A percentile compares a stretch with the other conserved stretches of the same genome.
Conservation (phyloP, 53 echinoderm and acorn worm genomes). For the Antedon mediterranea region DNA sequence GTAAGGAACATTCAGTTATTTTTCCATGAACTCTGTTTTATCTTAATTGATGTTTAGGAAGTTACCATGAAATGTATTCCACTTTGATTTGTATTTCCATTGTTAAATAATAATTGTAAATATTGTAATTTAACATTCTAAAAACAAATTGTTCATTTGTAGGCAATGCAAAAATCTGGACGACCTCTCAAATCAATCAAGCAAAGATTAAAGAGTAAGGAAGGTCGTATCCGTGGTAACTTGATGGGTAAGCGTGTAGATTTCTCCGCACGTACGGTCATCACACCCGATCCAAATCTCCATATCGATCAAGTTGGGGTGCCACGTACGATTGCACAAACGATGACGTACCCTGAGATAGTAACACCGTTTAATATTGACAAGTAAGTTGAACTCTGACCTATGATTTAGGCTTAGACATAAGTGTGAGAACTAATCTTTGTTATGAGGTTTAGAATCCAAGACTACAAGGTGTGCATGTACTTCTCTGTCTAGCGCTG, state of each 20-base stretch:
- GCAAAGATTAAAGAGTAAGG: conserved; percentile 80
- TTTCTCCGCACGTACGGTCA: conserved; percentile 95
- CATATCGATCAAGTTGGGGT: conserved; percentile 96
- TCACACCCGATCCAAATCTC: conserved; percentile 93
- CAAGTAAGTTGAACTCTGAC: conserved; percentile 41
- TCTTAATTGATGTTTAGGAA: too few species aligned
- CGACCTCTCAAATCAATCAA: conserved; percentile 89
- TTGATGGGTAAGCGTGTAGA: conserved; percentile 99
- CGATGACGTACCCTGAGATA: conserved; percentile 93
- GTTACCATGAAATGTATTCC: too few species aligned
- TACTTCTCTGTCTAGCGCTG: too few species aligned
- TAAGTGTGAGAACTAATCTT: too few species aligned
- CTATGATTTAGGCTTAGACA: too few species aligned
- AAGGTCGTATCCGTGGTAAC: conserved; percentile 95
- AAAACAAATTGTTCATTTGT: too few species aligned
- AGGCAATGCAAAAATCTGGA: conserved; percentile 99
- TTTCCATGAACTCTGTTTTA: too few species aligned
- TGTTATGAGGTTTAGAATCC: too few species aligned
- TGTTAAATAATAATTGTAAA: background rate
- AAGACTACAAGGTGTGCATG: too few species aligned
- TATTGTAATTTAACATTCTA: too few species aligned
- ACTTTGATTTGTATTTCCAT: too few species aligned
- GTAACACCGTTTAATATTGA: conserved; percentile 98
- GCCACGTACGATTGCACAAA: conserved; percentile 86
- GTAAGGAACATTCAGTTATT: conserved; percentile 14